Evolutionary conservation across 1,140 invertebrate species (phyloP).

Genomic region (Drosophila tani): DNA sequence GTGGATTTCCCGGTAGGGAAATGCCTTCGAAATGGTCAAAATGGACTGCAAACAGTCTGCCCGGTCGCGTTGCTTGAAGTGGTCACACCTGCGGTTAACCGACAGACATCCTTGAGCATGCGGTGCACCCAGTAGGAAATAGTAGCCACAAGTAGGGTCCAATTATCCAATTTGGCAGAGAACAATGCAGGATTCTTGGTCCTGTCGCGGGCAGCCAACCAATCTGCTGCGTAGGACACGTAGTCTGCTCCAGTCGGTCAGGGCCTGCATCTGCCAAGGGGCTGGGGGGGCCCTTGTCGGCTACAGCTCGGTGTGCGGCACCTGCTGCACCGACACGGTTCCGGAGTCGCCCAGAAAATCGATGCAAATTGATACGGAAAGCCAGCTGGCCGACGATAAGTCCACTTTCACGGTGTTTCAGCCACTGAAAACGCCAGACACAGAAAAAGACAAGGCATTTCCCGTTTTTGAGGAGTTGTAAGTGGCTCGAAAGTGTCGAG

Average conservation of each 20-base stretch:
- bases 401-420: slow-evolving; percentile 37
- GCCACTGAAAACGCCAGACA: slow-evolving; percentile 3
- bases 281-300: slow-evolving; percentile 6
- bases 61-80: slow-evolving; percentile 39
- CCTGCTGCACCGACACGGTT: slow-evolving; percentile 37
- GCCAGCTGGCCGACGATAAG: slow-evolving; percentile 33
- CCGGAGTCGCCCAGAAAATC: slow-evolving; percentile 53
- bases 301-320: slow-evolving; percentile 9
- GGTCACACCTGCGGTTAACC: slow-evolving; percentile 6
- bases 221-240: slow-evolving; percentile 46
- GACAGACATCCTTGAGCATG: slow-evolving; percentile 4
- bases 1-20: slow-evolving; percentile 64
- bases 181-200: slow-evolving; percentile 65
- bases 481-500: slow-evolving; percentile 5
- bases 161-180: slow-evolving; percentile 11
- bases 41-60: slow-evolving; percentile 58
- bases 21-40: slow-evolving; percentile 48
- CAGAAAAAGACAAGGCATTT: slow-evolving; percentile 26
- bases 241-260: slow-evolving; percentile 28
- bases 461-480: slow-evolving; percentile 33
- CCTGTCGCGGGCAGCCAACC: slow-evolving; percentile 30
- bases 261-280: slow-evolving; percentile 40
- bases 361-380: slow-evolving; percentile 55
- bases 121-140: background rate
- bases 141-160: background rate